These are phyloP conservation scores for Oncorhynchus mykiss DNA, from an alignment of 2,113 vertebrate species.

Conservation along the genomic window DNA sequence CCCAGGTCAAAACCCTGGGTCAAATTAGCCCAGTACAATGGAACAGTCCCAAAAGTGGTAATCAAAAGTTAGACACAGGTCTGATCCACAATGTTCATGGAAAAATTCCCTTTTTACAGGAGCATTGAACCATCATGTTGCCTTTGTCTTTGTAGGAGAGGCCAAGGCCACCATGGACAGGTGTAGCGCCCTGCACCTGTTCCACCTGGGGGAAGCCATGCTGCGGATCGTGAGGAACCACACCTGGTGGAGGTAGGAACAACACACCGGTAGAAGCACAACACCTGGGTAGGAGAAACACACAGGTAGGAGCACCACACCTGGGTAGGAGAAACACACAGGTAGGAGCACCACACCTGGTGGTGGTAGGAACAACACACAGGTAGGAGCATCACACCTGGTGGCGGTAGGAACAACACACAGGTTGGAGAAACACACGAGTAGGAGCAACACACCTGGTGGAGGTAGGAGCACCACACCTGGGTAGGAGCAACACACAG, in stretches of 20 bases:
- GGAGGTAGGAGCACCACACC: conserved; percentile 87
- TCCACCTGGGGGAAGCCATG: conserved; percentile 93
- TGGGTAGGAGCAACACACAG: conserved; percentile 71
- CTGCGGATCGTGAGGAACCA: conserved; percentile 90
- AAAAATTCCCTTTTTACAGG: no score
- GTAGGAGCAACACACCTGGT: conserved; percentile 54
- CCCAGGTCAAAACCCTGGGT: neutral
- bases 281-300: conserved; percentile 3
- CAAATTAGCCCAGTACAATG: neutral
- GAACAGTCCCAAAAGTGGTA: neutral
- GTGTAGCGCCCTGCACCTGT: conserved; percentile 88
- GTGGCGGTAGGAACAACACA: no score
- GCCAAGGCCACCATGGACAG: conserved; percentile 87
- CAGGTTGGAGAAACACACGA: conserved; percentile 91
- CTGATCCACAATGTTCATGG: neutral
- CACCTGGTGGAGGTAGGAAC: conserved; percentile 91
- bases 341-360: conserved; percentile 85
- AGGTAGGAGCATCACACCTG: no score
- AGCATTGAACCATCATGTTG: neutral
- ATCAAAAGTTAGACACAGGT: neutral
- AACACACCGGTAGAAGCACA: conserved; percentile 49
- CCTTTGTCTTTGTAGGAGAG: conserved; percentile 76
- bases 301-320: conserved; percentile 71
- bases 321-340: conserved; percentile 67
- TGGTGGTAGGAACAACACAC: conserved; percentile 81